Conservation (phyloP, 2,113 vertebrate species). For the Melospiza melodia region DNA sequence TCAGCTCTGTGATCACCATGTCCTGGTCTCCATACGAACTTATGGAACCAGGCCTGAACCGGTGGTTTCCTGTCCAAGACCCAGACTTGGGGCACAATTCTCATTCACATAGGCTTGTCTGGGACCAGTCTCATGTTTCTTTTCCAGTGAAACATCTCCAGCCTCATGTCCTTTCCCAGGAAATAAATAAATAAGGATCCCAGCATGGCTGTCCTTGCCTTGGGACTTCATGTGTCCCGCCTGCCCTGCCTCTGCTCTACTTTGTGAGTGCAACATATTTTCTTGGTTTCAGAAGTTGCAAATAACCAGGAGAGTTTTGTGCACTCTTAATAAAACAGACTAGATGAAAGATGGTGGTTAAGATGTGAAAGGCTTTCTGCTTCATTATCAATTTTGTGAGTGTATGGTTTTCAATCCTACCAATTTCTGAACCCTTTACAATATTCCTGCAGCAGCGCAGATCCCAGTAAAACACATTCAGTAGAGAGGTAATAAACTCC, state of each 20-base stretch:
- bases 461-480: neutral
- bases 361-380: neutral
- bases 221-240: rapidly evolving
- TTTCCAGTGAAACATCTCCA: neutral
- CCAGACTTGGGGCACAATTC: neutral
- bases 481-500: neutral
- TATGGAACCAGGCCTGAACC: neutral
- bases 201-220: neutral
- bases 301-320: neutral
- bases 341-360: neutral
- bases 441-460: neutral
- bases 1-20: neutral
- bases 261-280: neutral
- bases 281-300: neutral
- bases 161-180: neutral
- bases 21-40: neutral
- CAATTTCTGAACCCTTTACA: neutral
- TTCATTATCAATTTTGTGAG: neutral
- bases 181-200: neutral
- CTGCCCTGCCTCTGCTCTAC: neutral
- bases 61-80: neutral
- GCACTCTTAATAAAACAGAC: neutral
- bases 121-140: neutral
- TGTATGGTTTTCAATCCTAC: neutral
- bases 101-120: neutral